Evolutionary conservation across 1,140 invertebrate species (phyloP).

Genomic region (Andricus grossulariae): DNA sequence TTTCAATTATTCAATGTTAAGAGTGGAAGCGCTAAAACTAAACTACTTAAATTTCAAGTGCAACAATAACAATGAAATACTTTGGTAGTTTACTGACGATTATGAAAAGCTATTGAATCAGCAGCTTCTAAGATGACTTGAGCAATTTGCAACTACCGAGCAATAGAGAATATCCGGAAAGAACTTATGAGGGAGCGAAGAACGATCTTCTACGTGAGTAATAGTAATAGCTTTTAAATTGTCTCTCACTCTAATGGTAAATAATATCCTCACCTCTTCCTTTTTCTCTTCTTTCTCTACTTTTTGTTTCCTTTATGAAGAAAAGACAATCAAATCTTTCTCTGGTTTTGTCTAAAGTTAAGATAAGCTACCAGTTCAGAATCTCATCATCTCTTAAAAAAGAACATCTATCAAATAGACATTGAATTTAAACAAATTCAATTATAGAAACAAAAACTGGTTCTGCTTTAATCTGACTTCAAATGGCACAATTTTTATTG

Average conservation of each 20-base stretch:
- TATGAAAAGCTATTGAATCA: no score
- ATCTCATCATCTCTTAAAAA: no score
- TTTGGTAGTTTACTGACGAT: no score
- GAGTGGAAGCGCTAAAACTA: no score
- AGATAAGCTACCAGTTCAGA: no score
- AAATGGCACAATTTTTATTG: not conserved
- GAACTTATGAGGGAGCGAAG: slow-evolving; percentile 39
- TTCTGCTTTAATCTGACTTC: not conserved
- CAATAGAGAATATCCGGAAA: slow-evolving; percentile 24
- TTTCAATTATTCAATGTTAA: no score
- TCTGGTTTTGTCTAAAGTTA: no score
- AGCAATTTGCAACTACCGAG: not conserved
- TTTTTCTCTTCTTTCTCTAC: slow-evolving; percentile 29
- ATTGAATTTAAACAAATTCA: not conserved
- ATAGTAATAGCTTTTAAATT: slow-evolving; percentile 72
- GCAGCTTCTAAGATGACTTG: no score
- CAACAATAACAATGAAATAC: no score
- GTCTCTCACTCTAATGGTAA: slow-evolving; percentile 68
- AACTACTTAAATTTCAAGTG: no score
- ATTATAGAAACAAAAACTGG: not conserved
- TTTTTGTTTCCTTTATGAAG: no score
- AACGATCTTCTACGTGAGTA: slow-evolving; percentile 53
- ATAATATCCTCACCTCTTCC: slow-evolving; percentile 62
- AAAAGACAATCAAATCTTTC: no score
- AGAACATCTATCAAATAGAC: not conserved